phyloP scores from a whole-genome alignment of 1,140 invertebrate species.

The Anoplophora glabripennis region DNA sequence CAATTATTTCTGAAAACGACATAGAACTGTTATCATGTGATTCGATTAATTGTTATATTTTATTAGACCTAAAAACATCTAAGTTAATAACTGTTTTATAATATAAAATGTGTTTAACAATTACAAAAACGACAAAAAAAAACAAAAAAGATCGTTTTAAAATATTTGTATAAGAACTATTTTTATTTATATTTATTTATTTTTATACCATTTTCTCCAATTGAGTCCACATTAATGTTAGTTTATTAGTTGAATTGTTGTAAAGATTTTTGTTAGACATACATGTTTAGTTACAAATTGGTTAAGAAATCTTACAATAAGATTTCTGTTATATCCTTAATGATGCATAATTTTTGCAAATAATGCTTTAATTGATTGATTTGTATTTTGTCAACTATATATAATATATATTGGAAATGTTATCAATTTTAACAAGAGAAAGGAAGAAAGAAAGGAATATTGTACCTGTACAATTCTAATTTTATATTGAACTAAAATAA shows the following conservation, averaged over 20 bases:
- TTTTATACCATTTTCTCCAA: slow-evolving; percentile 2
- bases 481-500: slow-evolving; percentile 4
- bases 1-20: not conserved
- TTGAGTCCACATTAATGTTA: not conserved
- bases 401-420: not conserved
- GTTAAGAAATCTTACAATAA: slow-evolving; percentile 10
- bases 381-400: not conserved
- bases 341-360: not conserved
- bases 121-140: not conserved
- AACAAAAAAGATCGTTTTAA: not conserved
- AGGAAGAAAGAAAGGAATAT: not conserved
- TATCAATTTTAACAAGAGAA: not conserved
- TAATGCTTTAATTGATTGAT: slow-evolving; percentile 1
- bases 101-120: not conserved
- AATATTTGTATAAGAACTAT: not conserved
- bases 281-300: not conserved
- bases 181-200: not conserved
- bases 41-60: not conserved
- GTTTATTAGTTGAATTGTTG: not conserved
- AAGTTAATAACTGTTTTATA: not conserved
- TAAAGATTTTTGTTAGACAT: slow-evolving; percentile 3
- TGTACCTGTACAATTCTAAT: not conserved
- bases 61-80: not conserved
- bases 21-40: not conserved
- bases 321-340: slow-evolving; percentile 1